A percentile compares a stretch with the other conserved stretches of the same genome.
phyloP scores from a whole-genome alignment of 2,888 invertebrate genomes.

The Cephus rjabovi region DNA sequence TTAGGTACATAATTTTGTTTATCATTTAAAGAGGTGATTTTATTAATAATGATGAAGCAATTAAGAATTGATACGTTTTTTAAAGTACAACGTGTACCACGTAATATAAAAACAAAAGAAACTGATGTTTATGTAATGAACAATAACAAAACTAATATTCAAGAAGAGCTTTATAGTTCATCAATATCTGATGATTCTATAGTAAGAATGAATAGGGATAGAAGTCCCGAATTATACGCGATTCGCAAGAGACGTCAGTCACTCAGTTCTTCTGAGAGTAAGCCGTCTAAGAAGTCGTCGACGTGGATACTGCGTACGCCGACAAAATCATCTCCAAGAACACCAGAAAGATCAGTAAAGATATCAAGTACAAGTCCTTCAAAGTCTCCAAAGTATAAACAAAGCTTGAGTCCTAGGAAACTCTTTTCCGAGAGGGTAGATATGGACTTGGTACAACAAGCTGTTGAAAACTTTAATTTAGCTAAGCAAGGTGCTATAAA shows the following conservation, averaged over 20 bases:
- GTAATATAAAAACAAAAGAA: neutral
- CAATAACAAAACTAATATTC: neutral
- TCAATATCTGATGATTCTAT: neutral
- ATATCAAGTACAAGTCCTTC: neutral
- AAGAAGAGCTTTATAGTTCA: neutral
- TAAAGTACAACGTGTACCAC: neutral
- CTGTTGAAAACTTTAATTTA: conserved; percentile 50
- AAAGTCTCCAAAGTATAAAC: conserved; percentile 10
- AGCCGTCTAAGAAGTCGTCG: neutral
- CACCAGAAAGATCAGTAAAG: conserved; percentile 11
- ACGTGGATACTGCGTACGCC: neutral
- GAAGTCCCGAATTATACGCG: neutral
- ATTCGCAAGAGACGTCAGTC: neutral
- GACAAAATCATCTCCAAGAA: neutral
- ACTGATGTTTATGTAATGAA: neutral
- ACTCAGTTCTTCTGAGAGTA: neutral
- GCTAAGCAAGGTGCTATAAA: conserved; percentile 41
- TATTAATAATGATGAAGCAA: neutral
- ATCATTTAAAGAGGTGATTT: neutral
- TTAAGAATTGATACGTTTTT: neutral
- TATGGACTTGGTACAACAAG: conserved; percentile 21
- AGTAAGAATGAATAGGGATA: neutral
- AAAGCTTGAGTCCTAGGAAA: conserved; percentile 23
- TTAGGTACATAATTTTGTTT: neutral
- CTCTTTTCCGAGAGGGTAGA: conserved; percentile 24